Base-by-base conservation (phyloP, 2,888 invertebrate species). In the Andrena camellia region DNA sequence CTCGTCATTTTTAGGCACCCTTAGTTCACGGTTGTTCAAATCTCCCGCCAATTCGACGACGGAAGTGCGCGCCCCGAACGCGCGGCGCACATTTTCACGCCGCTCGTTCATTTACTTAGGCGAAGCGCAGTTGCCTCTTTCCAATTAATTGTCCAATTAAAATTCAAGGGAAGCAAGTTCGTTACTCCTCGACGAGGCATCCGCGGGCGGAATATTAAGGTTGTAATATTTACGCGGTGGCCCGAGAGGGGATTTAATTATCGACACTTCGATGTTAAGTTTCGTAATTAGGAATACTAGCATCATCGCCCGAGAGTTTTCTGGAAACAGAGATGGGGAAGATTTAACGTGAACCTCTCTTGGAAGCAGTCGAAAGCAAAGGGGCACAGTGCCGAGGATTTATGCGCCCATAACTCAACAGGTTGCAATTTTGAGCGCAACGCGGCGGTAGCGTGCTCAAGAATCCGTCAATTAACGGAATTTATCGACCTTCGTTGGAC, bases 141-240 rank as follows among this genome's bases (percentile, higher is more conserved):
- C 71, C 74, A 70, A 79, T 84, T 84, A 83, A 78, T 75, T 83
- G 79, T 75, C 75, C 62, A 69, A 83, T 84, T 84, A 75, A 72
- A 72, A 83, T 75, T 78, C 68, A 63, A 33, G 59, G 71, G 60
- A 75, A 59, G 57, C 20, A 67, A 63, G 63, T 73, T 71, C 52
- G 76, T 17, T 26, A 35, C 48, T 70, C 17, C 62, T 67, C 23
- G 33, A 60, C 26, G n/a, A 68, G 52, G 17, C 35, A 26, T 50
- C 59, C 17, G 20, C 33, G 10, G 10, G 50, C 23, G 68, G 60
- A 72, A 75, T 75, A 71, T 78, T 74, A 74, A 83, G 68, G 68
- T 57, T n/a, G 48, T 26, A 42, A 69, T 68, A 75, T 68, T 66
- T 68, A 52, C 42, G 13, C 26, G 6, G 52, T 33, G 31, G 17